Conservation (phyloP, 2,797 vertebrate species). For the Natrix natrix region DNA sequence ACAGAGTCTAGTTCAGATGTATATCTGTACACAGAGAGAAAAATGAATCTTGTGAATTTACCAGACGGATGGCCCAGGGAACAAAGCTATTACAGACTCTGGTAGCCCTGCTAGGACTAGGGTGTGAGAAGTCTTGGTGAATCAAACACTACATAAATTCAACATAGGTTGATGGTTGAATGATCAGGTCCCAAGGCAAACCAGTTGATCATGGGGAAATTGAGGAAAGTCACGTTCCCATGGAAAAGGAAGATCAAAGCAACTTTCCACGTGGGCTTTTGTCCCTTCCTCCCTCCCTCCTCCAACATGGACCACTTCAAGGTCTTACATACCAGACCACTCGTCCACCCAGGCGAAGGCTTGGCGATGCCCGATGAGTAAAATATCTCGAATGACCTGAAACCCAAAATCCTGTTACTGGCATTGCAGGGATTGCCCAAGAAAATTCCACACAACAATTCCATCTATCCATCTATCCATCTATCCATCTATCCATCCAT, state of each 20-base stretch:
- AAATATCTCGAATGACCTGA: constrained; percentile 76
- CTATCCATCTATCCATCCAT: no score
- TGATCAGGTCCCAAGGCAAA: background rate
- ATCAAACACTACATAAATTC: background rate
- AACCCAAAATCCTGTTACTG: rapidly evolving
- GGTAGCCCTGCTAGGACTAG: no score
- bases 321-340: constrained; percentile 72
- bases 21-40: no score
- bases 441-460: background rate
- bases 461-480: no score
- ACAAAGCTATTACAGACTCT: no score
- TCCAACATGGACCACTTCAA: rapidly evolving
- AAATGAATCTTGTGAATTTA: no score
- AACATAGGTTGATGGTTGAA: background rate
- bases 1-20: no score
- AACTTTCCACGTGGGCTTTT: background rate
- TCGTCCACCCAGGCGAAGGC: constrained; percentile 78
- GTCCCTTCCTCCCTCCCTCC: background rate
- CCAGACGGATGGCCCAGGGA: no score
- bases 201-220: background rate
- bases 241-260: background rate
- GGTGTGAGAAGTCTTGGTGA: no score
- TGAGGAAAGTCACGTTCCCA: background rate
- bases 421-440: background rate
- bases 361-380: constrained; percentile 75